Evolutionary conservation across 2,113 vertebrate species (phyloP).

Genomic region (Petaurus breviceps): DNA sequence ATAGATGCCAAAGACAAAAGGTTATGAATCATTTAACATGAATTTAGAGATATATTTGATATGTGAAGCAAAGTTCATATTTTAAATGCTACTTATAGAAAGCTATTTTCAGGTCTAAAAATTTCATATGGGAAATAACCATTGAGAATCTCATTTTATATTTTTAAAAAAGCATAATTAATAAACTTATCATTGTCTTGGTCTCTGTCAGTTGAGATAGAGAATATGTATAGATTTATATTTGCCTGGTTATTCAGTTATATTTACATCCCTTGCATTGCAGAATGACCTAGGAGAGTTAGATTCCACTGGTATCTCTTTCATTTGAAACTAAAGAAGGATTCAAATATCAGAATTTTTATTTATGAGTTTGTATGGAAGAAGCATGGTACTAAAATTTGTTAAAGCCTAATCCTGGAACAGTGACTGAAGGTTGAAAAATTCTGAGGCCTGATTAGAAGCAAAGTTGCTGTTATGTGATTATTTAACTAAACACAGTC

Average conservation of each 20-base stretch:
- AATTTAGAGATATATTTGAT: constrained; percentile 48
- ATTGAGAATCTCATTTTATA: not conserved
- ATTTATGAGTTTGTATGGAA: not conserved
- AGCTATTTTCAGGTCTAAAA: not conserved
- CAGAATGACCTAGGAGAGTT: not conserved
- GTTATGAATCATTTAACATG: constrained; percentile 41
- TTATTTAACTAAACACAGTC: not conserved
- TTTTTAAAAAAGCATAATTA: not conserved
- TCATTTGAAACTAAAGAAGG: not conserved
- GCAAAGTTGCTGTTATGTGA: constrained; percentile 7
- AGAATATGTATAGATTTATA: not conserved
- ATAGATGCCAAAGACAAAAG: not conserved
- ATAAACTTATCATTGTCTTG: constrained; percentile 8
- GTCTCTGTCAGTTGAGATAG: not conserved
- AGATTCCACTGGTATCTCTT: not conserved
- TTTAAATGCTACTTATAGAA: constrained; percentile 35
- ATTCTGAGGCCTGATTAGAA: constrained; percentile 10
- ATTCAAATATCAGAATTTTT: not conserved
- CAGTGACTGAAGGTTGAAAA: not conserved
- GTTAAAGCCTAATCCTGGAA: not conserved
- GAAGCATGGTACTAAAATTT: not conserved
- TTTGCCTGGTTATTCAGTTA: not conserved
- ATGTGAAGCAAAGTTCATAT: constrained; percentile 42
- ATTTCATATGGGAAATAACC: not conserved
- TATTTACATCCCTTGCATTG: not conserved